These are phyloP conservation scores for Leucosticte australis DNA, from an alignment of 2,113 vertebrate species.

Conservation along the genomic window DNA sequence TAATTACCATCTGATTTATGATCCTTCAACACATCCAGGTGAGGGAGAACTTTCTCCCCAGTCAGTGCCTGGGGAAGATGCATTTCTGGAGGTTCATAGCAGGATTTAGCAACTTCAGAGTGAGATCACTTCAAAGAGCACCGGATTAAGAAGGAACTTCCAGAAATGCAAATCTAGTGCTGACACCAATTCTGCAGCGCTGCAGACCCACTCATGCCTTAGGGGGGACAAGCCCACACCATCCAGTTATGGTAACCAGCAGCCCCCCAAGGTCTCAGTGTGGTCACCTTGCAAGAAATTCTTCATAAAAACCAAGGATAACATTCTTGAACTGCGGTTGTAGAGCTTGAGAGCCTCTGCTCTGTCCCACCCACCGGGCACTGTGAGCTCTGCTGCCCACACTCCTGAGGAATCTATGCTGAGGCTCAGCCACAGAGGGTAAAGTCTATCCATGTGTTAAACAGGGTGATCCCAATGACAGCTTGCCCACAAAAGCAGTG, in stretches of 20 bases:
- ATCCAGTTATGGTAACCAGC: background rate
- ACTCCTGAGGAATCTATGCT: background rate
- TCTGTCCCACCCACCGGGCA: background rate
- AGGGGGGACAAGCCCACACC: background rate
- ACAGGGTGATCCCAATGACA: background rate
- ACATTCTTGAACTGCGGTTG: background rate
- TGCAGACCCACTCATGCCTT: background rate
- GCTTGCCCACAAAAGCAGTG: background rate
- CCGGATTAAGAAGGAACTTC: background rate
- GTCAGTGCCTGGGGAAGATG: background rate
- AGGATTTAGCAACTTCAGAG: background rate
- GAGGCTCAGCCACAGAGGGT: background rate
- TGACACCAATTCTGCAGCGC: background rate
- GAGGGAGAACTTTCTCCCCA: background rate
- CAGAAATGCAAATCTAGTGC: background rate
- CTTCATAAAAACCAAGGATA: background rate
- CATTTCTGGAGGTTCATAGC: background rate
- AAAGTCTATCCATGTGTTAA: background rate
- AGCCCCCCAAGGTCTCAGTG: background rate
- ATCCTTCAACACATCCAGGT: background rate
- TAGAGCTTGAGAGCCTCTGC: background rate
- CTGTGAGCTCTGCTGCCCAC: background rate
- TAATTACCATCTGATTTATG: background rate
- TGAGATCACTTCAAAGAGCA: background rate
- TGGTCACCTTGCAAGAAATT: background rate